These are phyloP conservation scores for Vannuccia rotundouncinata DNA, from an alignment of 2,888 invertebrate species.

Conservation along the genomic window DNA sequence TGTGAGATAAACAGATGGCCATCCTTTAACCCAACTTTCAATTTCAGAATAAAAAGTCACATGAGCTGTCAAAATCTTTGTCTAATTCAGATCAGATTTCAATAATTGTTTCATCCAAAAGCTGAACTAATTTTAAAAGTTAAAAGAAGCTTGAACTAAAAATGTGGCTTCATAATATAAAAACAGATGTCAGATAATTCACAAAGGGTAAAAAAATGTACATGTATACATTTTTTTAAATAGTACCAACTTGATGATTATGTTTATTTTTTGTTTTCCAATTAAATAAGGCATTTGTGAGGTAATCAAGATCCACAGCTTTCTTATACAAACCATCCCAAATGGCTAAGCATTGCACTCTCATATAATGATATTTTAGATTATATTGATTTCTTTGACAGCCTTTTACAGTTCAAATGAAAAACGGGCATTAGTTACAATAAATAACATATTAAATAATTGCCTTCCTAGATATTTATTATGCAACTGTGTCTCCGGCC, in stretches of 20 bases:
- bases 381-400: no score
- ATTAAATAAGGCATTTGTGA: no score
- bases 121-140: constrained; percentile 5
- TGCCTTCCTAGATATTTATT: no score
- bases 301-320: no score
- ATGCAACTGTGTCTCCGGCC: no score
- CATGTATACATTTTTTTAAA: not conserved
- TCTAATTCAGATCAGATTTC: constrained; percentile 4
- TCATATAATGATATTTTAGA: no score
- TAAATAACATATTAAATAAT: no score
- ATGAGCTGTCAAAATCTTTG: constrained; percentile 2
- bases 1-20: constrained; percentile 9
- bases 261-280: constrained; percentile 20
- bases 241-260: constrained; percentile 20
- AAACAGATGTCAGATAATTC: constrained; percentile 13
- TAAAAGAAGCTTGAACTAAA: constrained; percentile 17
- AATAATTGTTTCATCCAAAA: constrained; percentile 4
- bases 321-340: no score
- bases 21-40: constrained; percentile 10
- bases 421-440: no score
- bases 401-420: no score
- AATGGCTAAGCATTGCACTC: no score
- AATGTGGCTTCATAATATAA: constrained; percentile 4
- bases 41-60: constrained; percentile 7
- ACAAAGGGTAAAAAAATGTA: constrained; percentile 22